Evolutionary conservation across 1,140 invertebrate genomes (phyloP), one percentile per base, ranked within the genome.

Genomic region (Scaptomyza graminum): DNA sequence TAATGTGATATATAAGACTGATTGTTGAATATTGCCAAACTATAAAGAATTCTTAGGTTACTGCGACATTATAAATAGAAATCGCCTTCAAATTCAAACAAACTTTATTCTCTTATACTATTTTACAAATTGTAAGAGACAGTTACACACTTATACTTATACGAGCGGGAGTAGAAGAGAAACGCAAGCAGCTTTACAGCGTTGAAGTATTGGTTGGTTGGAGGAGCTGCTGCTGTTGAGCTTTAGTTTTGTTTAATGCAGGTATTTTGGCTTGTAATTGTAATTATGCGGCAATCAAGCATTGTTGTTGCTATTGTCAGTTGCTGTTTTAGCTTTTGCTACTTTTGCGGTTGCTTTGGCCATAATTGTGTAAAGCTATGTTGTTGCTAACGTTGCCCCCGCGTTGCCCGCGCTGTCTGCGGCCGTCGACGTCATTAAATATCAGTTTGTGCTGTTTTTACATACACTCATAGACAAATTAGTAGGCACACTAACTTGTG

Each of bases 271-370:
- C 63, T 64, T 64, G 80, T 49, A 78, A 82, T 78, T 78, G 82
- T 78, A 87, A 88, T 87, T 87, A 85, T 82, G 71, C 85, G 64
- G 78, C 66, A 75, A 78, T 78, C 74, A 66, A 66, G 77, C 75
- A 76, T 75, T 79, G 73, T 50, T 72, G 62, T 49, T 69, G 79
- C 62, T 47, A 62, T 50, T 59, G 41, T n/a, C 15, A 52, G 52
- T 59, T 56, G 79, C 62, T 47, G 66, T 50, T 59, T 34, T 15
- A 52, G 52, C 37, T 41, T n/a, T 41, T 41, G 37, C 44, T 18
- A 18, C 44, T 15, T 15, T 46, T 67, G 64, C 47, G 16, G 70
- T 55, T 74, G 60, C 55, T 49, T 69, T 83, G 49, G 76, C 80
- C 80, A 84, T 84, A 83, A 76, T 83, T 84, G 80, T 84, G 60